Evolutionary conservation across 2,888 invertebrate genomes (phyloP).

Genomic region (Ophion ventricosus): DNA sequence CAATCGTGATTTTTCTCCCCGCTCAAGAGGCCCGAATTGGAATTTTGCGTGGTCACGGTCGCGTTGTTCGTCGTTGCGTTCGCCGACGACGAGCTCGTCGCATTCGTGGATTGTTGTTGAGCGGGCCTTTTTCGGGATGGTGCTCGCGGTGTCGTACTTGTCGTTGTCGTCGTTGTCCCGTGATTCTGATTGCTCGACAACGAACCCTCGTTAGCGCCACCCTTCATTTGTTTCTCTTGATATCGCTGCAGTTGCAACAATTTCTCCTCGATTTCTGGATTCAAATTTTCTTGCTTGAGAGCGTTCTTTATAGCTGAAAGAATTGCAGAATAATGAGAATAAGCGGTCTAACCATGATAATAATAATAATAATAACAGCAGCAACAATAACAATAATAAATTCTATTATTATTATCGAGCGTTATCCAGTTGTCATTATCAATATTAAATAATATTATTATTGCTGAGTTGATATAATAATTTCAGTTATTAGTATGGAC

Average conservation of each 20-base stretch:
- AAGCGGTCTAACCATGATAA: not conserved
- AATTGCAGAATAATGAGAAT: slow-evolving; percentile 36
- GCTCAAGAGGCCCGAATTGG: slow-evolving; percentile 51
- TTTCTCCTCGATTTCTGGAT: slow-evolving; percentile 97
- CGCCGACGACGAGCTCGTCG: slow-evolving; percentile 41
- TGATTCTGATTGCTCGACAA: slow-evolving; percentile 77
- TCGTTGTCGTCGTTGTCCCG: slow-evolving; percentile 71
- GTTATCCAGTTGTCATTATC: too few species aligned
- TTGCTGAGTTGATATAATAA: too few species aligned
- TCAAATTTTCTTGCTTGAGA: slow-evolving; percentile 94
- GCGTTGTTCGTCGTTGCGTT: slow-evolving; percentile 44
- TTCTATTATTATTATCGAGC: too few species aligned
- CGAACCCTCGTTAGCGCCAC: slow-evolving; percentile 80
- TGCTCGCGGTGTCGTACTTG: slow-evolving; percentile 80
- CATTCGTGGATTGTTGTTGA: slow-evolving; percentile 74
- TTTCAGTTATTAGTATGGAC: too few species aligned
- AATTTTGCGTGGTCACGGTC: slow-evolving; percentile 43
- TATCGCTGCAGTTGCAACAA: slow-evolving; percentile 93
- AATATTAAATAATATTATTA: too few species aligned
- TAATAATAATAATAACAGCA: slow-evolving; percentile 51
- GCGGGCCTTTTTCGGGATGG: slow-evolving; percentile 85
- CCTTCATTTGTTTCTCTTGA: slow-evolving; percentile 91
- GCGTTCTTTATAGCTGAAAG: slow-evolving; percentile 94
- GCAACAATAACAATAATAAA: not conserved
- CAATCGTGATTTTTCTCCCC: slow-evolving; percentile 74